Base-by-base conservation (phyloP, 23 tunicate genomes). In the Halocynthia aurantium region DNA sequence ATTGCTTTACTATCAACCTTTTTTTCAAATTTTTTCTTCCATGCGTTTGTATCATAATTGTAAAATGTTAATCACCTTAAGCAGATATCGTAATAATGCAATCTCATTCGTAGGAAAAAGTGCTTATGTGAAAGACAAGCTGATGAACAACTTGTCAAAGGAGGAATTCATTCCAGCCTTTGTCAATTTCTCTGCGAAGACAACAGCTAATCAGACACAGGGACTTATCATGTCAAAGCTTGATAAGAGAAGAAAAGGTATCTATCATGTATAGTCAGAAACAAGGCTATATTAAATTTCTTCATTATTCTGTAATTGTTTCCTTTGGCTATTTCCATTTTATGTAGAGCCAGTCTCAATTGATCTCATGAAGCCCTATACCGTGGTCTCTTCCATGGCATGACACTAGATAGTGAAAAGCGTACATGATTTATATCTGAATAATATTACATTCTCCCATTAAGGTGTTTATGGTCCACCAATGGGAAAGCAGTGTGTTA, bases 161-260 rank as follows among this genome's bases (percentile, higher is more conserved):
- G 95, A 88, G n/a, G 92, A 94, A 51, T 94, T 57, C 76, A 78
- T 94, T 6, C 89, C 99, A 6, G 87, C 95, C 10, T 94, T 94
- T 73, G 76, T 94, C 17, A 94, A 94, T 62, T 94, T 94, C 79
- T 94, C 99, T 6, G 99, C 99, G 52, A 94, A 94, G 58, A 94
- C 99, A 50, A 94, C 99, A 6, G 95, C 99, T 8, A 88, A 94
- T 57, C 99, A 94, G 57, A 94, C 99, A 10, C 99, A 94, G 73
- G 87, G 84, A 8, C 89, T 94, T 20, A 84, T 94, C 82, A 94
- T 94, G 99, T 84, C 90, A 52, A 88, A 88, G 64, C 80, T 94
- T 19, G 99, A 94, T 75, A 94, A 94, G 63, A 64, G 99, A 52
- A 81, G 99, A 64, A 94, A 94, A 84, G 99, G 99, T 87, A 67